Conservation (phyloP, 2,888 invertebrate species). For the Spisula solida region DNA sequence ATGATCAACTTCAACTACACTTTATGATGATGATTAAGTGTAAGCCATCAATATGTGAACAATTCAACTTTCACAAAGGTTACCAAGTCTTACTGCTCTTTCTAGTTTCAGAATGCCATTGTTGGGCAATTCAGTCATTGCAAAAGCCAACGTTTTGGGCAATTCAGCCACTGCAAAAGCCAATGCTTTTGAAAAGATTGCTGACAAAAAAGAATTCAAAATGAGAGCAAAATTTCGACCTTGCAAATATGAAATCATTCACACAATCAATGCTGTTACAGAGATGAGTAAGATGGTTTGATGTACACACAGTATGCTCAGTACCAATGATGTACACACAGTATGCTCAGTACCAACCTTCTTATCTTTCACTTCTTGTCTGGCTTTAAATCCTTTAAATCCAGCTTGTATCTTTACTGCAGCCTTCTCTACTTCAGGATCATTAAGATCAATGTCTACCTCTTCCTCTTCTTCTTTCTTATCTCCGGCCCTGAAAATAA, state of each 20-base stretch:
- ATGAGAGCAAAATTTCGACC: not conserved
- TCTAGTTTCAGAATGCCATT: no score
- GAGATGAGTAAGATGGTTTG: not conserved
- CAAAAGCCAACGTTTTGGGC: no score
- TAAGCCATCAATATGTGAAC: not conserved
- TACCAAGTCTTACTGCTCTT: not conserved
- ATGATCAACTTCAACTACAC: not conserved
- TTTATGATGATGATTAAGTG: not conserved
- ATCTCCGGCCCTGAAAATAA: conserved; percentile 40
- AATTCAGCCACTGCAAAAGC: no score
- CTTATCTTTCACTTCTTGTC: conserved; percentile 76
- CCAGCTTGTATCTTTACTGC: conserved; percentile 83
- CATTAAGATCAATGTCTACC: conserved; percentile 77
- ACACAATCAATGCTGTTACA: not conserved
- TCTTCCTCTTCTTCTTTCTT: conserved; percentile 68
- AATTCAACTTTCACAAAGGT: not conserved
- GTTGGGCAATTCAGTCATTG: no score
- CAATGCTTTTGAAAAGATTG: no score
- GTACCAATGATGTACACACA: not conserved
- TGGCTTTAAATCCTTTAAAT: conserved; percentile 82
- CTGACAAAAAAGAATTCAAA: not conserved
- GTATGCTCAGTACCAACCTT: conserved; percentile 66
- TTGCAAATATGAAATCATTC: not conserved
- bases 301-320: not conserved
- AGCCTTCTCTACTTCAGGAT: conserved; percentile 79